Conservation (phyloP, 2,113 vertebrate species). For the Archilochus colubris region DNA sequence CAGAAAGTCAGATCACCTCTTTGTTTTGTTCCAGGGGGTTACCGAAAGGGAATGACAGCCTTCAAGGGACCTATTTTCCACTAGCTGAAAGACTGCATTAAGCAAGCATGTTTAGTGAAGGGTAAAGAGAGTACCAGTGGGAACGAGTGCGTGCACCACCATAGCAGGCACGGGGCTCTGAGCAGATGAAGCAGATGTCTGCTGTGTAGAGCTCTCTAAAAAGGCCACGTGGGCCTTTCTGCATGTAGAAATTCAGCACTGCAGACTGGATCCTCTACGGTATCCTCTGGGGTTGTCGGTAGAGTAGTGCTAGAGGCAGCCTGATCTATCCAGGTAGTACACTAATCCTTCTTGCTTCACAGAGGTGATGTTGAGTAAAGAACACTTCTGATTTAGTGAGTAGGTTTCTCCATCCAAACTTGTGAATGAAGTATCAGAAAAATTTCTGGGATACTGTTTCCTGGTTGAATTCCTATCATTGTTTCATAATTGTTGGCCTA, state of each 20-base stretch:
- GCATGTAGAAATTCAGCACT: background rate
- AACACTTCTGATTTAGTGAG: background rate
- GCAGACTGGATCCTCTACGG: background rate
- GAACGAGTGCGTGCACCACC: background rate
- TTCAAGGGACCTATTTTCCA: slow-evolving; percentile 75
- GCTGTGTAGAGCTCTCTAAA: slow-evolving; percentile 47
- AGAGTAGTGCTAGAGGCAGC: background rate
- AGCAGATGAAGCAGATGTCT: slow-evolving; percentile 44
- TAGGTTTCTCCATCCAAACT: background rate
- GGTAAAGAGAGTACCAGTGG: slow-evolving; percentile 68
- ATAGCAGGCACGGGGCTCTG: background rate
- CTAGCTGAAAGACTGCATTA: slow-evolving; percentile 73
- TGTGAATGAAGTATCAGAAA: background rate
- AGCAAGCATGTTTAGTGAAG: slow-evolving; percentile 72
- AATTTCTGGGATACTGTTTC: background rate
- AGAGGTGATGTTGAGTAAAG: background rate
- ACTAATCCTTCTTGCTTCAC: background rate
- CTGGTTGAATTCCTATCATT: background rate
- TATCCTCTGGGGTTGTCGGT: background rate
- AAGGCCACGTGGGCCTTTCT: slow-evolving; percentile 5
- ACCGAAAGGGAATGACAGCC: slow-evolving; percentile 72
- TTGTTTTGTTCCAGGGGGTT: slow-evolving; percentile 69
- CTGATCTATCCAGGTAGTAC: background rate
- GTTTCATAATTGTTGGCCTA: background rate
- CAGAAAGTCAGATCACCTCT: slow-evolving; percentile 72